Conservation (phyloP, 2,113 vertebrate species). For the Rattus rattus region DNA sequence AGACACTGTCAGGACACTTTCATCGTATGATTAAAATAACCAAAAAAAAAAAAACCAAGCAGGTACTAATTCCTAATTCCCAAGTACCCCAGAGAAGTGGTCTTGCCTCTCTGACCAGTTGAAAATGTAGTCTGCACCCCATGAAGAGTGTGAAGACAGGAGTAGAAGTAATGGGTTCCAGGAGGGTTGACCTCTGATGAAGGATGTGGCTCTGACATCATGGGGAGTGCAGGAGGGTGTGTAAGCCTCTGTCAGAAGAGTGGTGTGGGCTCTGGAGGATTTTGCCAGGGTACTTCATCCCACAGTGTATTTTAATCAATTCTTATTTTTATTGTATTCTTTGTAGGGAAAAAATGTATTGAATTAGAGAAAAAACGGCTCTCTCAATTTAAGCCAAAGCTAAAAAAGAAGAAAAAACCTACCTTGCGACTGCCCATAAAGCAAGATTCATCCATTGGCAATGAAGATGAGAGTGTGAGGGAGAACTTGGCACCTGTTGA, state of each 20-base stretch:
- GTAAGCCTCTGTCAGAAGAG: not conserved
- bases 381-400: slow-evolving; percentile 86
- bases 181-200: not conserved
- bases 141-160: not conserved
- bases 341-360: slow-evolving; percentile 92
- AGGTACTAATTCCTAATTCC: not conserved
- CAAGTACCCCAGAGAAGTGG: not conserved
- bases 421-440: slow-evolving; percentile 68
- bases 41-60: not conserved
- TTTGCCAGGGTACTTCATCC: not conserved
- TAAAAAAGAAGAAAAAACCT: slow-evolving; percentile 92
- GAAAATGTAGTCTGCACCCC: not conserved
- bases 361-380: slow-evolving; percentile 92
- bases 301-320: not conserved
- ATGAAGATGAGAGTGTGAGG: slow-evolving; percentile 80
- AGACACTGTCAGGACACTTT: not conserved
- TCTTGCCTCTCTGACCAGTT: not conserved
- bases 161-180: not conserved
- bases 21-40: not conserved
- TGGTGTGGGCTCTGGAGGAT: not conserved
- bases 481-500: slow-evolving; percentile 81
- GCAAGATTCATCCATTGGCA: slow-evolving; percentile 78
- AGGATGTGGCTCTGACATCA: too few relatives aligned
- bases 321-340: slow-evolving; percentile 51
- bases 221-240: not conserved